Evolutionary conservation across 2,113 vertebrate genomes (phyloP), one percentile per base, ranked within the genome.

Genomic region (Barbus barbus): DNA sequence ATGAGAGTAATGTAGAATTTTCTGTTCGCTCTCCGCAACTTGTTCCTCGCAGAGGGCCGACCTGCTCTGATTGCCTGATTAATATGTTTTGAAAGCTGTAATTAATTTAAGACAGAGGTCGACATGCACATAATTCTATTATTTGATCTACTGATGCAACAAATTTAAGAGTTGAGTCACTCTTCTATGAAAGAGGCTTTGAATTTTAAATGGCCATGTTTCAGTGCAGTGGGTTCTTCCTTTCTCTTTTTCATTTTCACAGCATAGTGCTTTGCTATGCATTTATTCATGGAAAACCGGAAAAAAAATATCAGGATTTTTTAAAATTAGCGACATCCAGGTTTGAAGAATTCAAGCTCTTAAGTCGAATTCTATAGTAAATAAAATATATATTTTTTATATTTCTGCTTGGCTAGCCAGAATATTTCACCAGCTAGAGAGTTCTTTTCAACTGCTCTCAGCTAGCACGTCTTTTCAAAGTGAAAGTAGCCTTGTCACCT

Each of bases 61-160:
- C 72, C 67, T 78, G 79, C 84, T 85, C 20, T 78, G 78, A 78
- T 75, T 88, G 85, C 87, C 81, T 89, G 90, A 93, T 91, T 90
- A 89, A 91, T 87, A 87, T 84, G 69, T 88, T 89, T 87, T 81
- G 75, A 90, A 90, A 90, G 91, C 83, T 86, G 87, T 88, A 90
- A 92, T 93, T 92, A n/a, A n/a, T n/a, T n/a, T n/a, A 91, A 90
- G 87, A 86, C 75, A 89, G 89, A 88, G 85, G 84, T 89, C 83
- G 72, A 80, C 81, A 83, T 87, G 87, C 84, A 86, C 73, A 87
- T 87, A 84, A 86, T 89, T 89, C 83, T 83, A 53, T 86, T 87
- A 89, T 89, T 89, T 87, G 85, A 91, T 92, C 87, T 90, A 89
- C 81, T 89, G 81, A 91, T 88, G 85, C 88, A 81, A 72, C 41